Conservation (phyloP, 2,888 invertebrate species). For the Drosophila colorata region DNA sequence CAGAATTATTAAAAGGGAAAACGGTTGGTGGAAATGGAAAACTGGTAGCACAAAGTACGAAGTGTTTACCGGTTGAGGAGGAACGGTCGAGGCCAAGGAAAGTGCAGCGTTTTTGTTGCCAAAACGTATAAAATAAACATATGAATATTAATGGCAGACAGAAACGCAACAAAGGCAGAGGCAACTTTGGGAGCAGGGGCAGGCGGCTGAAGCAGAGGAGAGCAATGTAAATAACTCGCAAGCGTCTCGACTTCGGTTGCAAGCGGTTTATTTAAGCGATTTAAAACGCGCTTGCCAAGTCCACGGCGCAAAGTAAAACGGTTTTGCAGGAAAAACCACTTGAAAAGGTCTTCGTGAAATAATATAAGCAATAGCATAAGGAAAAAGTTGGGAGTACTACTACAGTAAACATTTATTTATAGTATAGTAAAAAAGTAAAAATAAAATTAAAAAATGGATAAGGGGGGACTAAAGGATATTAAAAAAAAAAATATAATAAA, state of each 20-base stretch:
- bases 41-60: neutral
- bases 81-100: conserved; percentile 16
- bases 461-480: too few relatives aligned
- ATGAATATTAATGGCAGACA: conserved; percentile 72
- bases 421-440: too few relatives aligned
- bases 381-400: neutral
- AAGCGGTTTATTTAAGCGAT: conserved; percentile 16
- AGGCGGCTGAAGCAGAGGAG: neutral
- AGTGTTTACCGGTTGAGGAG: neutral
- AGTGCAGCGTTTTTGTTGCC: conserved; percentile 31
- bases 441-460: too few relatives aligned
- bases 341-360: neutral
- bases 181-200: neutral
- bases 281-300: conserved; percentile 26
- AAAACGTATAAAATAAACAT: conserved; percentile 67
- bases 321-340: neutral
- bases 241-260: conserved; percentile 22
- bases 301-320: too few relatives aligned
- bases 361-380: neutral
- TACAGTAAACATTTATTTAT: too few relatives aligned
- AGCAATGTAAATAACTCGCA: conserved; percentile 20
- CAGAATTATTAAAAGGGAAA: neutral
- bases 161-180: neutral
- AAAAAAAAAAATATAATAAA: too few relatives aligned
- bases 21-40: neutral